Conservation (phyloP, 37 sponge, comb jelly and placozoan species). For the Trichoplax adhaerens region DNA sequence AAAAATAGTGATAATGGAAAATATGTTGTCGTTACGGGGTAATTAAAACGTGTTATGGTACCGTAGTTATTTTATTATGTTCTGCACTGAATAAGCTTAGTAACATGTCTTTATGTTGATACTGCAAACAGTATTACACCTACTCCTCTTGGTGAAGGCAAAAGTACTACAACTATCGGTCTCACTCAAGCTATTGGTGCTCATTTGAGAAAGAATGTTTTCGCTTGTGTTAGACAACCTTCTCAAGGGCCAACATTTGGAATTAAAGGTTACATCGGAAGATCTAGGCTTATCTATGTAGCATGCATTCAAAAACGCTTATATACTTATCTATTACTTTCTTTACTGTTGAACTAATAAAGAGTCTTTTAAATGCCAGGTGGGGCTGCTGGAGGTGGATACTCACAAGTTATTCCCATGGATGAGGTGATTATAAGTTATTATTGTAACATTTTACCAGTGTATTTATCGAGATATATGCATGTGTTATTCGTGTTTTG, state of each 20-base stretch:
- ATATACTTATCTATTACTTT: background rate
- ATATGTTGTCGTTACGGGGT: constrained; percentile 14
- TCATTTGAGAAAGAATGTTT: constrained; percentile 47
- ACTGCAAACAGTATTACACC: constrained; percentile 81
- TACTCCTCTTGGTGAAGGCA: constrained; percentile 94
- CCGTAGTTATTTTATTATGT: background rate
- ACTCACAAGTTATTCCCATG: constrained; percentile 99
- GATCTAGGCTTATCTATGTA: constrained; percentile 4
- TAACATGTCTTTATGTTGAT: constrained; percentile 26
- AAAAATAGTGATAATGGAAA: constrained; percentile 49
- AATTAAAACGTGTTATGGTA: background rate
- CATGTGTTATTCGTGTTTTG: background rate
- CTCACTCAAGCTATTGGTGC: constrained; percentile 81
- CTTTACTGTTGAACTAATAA: background rate
- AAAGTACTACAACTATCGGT: constrained; percentile 96
- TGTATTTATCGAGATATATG: background rate
- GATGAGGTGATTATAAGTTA: constrained; percentile 31
- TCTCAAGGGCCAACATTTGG: constrained; percentile 99
- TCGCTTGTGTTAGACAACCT: constrained; percentile 95
- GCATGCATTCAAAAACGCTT: constrained; percentile 4
- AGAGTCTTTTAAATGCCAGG: constrained; percentile 15
- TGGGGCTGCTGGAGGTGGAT: constrained; percentile 99
- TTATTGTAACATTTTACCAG: background rate
- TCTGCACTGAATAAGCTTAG: background rate
- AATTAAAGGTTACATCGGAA: constrained; percentile 54